phyloP scores from a whole-genome alignment of 2,113 vertebrate species.

The Xenopus laevis region DNA sequence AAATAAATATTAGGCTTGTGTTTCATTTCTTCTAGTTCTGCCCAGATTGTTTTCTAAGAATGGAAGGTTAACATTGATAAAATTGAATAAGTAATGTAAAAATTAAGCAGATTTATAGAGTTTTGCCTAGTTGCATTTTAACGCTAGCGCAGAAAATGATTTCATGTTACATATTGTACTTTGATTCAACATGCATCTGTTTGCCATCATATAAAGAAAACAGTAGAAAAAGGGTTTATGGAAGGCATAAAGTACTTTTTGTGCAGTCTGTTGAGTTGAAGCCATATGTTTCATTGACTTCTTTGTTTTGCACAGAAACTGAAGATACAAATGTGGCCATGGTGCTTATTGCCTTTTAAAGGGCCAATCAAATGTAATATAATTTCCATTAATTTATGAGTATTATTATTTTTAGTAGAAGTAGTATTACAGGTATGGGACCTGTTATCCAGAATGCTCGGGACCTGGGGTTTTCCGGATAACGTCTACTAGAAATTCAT shows the following conservation, averaged over 20 bases:
- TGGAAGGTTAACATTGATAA: not conserved
- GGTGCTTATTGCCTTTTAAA: not conserved
- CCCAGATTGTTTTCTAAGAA: conserved; percentile 23
- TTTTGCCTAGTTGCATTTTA: not conserved
- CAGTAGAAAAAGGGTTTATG: not conserved
- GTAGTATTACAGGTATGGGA: too few species aligned
- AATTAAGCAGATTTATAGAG: conserved; percentile 8
- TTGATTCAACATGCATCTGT: not conserved
- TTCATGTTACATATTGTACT: not conserved
- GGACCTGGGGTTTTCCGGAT: too few species aligned
- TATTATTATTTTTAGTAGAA: too few species aligned
- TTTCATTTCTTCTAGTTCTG: conserved; percentile 24
- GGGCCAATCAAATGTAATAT: too few species aligned
- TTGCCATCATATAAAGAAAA: conserved; percentile 1
- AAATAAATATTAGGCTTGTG: conserved; percentile 35
- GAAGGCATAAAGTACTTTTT: not conserved
- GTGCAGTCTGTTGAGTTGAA: not conserved
- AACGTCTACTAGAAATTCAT: too few species aligned
- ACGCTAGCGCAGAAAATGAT: not conserved
- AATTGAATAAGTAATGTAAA: not conserved
- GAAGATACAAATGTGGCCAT: not conserved
- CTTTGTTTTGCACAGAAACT: not conserved
- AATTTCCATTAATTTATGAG: too few species aligned
- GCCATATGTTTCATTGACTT: not conserved
- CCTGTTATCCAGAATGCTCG: too few species aligned